Evolutionary conservation across 2,113 vertebrate species (phyloP), one percentile per base, ranked within the genome.

Genomic region (Setophaga kirtlandii): DNA sequence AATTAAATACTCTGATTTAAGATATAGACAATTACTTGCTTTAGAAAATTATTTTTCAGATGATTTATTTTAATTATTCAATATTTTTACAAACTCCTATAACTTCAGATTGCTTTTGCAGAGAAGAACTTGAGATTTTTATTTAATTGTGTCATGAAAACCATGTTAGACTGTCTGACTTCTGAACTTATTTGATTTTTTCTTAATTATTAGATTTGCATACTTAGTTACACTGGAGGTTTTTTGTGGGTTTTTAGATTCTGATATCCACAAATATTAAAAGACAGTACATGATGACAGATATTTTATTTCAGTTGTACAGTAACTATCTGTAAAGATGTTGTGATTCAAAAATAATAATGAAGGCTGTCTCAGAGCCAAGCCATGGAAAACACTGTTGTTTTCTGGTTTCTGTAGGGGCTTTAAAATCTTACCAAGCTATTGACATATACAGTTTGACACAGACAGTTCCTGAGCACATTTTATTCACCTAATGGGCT

Each of bases 171-270:
- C 13, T n/a, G 16, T 52, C 24, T 67, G 28, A 70, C 4, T 77
- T 83, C 7, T 56, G 37, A 70, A 83, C 69, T 58, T 28, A 24
- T 53, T 50, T 37, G 3, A 33, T 15, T 9, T 52, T 47, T 10
- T 39, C 44, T 52, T 56, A 42, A 44, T 27, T 5, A 30, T 24
- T 86, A 4, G 62, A 83, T 80, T 47, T 77, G 22, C 69, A 31
- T 46, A 42, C 5, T 46, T 63, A 33, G 5, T 47, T 68, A 64
- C 30, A 52, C 9, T 20, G 4, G n/a, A 13, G 2, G 0, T 8
- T 44, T n/a, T 44, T 83, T 64, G 7, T 4, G 3, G 0, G 0
- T 4, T 63, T 50, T 10, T 58, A 21, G 11, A 11, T 39, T 39
- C 21, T 71, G 41, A 55, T 35, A 56, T 13, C 56, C 78, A 52